Base-by-base conservation (phyloP, 2,113 vertebrate species). In the Cichladusa arquata region DNA sequence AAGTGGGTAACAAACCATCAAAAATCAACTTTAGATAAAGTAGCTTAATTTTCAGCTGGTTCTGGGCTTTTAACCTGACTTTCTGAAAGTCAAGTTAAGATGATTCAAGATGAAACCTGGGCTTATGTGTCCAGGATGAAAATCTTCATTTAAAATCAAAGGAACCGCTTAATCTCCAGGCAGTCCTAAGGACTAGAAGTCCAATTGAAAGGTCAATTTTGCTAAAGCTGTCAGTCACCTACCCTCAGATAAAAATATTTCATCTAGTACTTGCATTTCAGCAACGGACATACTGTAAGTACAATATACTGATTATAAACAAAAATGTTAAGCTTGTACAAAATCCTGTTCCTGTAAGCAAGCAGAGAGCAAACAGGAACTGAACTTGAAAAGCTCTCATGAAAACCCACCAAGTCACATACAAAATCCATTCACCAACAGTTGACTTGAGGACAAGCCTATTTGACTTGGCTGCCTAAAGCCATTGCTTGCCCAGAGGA, bases 381-480 rank as follows among this genome's bases (percentile, higher is more conserved):
- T n/a, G 26, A 90, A 62, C 54, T 60, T 83, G 64, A 86, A 94
- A 86, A 94, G 26, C 33, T 72, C 25, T 67, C 48, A 74, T 7
- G 67, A 93, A 95, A 96, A 72, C 57, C 38, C 79, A 81, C 38
- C 33, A 83, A 82, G 29, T 44, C 69, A 96, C 74, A 93, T 72
- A 93, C n/a, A 95, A 90, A 92, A 90, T 86, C 79, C 67, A 78
- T 92, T 97, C 90, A 95, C 34, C 40, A 62, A 11, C 13, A 17
- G 90, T 90, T 93, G 85, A 94, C 64, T 86, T 69, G 51, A 90
- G 95, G 92, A 94, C 93, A 95, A 81, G 64, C 92, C 57, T 96
- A 25, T 96, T 96, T 96, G 60, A 80, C 60, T 97, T 95, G 95
- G 94, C 87, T 94, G 74, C 36, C 82, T 67, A 67, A 96, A 96